These are phyloP conservation scores for Ochotona princeps DNA, from an alignment of 2,113 vertebrate genomes.

Conservation along the genomic window DNA sequence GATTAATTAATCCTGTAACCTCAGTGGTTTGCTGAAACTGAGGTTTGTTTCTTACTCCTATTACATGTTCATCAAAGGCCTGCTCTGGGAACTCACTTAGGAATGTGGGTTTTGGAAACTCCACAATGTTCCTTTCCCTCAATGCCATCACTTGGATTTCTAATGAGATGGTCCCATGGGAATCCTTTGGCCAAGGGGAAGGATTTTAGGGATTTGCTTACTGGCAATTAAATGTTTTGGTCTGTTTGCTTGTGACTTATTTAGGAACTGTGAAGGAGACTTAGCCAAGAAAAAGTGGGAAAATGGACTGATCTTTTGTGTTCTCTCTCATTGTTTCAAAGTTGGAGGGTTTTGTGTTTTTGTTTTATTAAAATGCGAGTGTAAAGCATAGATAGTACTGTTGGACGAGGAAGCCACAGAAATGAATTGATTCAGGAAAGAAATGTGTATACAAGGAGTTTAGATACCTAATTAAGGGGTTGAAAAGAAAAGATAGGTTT, in stretches of 20 bases:
- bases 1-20: background rate
- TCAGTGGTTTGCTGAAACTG: background rate
- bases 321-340: background rate
- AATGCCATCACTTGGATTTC: background rate
- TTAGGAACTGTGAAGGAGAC: background rate
- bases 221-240: background rate
- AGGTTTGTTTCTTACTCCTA: background rate
- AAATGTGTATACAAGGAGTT: slow-evolving; percentile 5
- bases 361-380: slow-evolving; percentile 1
- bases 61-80: background rate
- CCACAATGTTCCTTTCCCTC: background rate
- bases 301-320: background rate
- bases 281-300: background rate
- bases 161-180: background rate
- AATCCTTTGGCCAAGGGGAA: background rate
- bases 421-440: background rate
- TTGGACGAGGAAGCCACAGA: background rate
- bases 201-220: background rate
- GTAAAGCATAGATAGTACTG: background rate
- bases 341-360: background rate
- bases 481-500: slow-evolving; percentile 40
- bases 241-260: background rate
- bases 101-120: background rate
- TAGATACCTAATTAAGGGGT: background rate
- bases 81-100: background rate